Evolutionary conservation across 2,888 invertebrate genomes (phyloP), one percentile per base, ranked within the genome.

Genomic region (Sicus ferrugineus): DNA sequence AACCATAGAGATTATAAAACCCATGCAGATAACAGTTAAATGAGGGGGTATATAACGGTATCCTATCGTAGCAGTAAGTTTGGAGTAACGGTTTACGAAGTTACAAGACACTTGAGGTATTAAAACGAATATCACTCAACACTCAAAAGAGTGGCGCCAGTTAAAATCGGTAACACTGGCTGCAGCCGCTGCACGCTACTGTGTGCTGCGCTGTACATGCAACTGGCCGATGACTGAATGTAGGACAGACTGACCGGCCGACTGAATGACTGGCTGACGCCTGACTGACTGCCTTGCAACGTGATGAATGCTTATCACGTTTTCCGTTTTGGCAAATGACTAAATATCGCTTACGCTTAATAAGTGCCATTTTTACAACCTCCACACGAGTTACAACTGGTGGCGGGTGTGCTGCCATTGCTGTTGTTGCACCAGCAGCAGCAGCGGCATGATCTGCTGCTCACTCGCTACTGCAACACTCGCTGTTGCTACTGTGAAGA

Each of bases 251-350:
- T n/a, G n/a, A n/a, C n/a, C n/a, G n/a, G n/a, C n/a, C 50, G 50
- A 21, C 64, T 67, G 42, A 21, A 46, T 65, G 19, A 65, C 54
- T 56, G 56, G 16, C 59, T 59, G 30, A 31, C n/a, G 46, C 4
- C 59, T 59, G 50, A 59, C 59, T 59, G 61, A 34, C 68, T 63
- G 9, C 23, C 66, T 66, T 38, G 26, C 54, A 42, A n/a, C 63
- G 56, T 78, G 78, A 80, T 81, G 81, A 80, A 81, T 82, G 81
- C 81, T 77, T 77, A 77, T 81, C 81, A 82, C 81, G 82, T 82
- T 81, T 79, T 80, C 81, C 81, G 82, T 82, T 81, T 80, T 81
- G 77, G 77, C 77, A 81, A 82, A 81, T 80, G 82, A 80, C 81
- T 82, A 82, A 82, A 82, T 82, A 82, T 82, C 82, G 80, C 77